Base-by-base conservation (phyloP, 2,888 invertebrate genomes). In the Eucera pruinosa region DNA sequence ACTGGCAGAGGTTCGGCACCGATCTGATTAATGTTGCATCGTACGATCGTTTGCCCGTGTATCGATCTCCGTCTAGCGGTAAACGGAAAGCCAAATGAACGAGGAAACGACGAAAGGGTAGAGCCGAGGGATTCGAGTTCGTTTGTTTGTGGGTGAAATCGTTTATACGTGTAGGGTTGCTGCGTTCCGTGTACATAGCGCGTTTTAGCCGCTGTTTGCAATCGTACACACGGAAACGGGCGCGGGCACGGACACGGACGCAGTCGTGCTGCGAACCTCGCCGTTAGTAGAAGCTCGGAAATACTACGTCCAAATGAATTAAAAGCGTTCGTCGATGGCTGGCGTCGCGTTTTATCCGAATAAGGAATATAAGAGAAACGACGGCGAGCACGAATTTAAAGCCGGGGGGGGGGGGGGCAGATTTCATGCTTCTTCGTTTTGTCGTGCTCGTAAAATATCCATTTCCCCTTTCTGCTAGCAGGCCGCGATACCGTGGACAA, bases 41-140 rank as follows among this genome's bases (percentile, higher is more conserved):
- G 78, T 79, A 54, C 73, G 81, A 84, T 84, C 82, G 82, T 86
- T 89, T 83, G 76, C 76, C 80, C 62, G 64, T 70, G 86, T 82
- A 77, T 85, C 78, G 81, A 80, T 87, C 86, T 83, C 72, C 65
- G 82, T 65, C 78, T 76, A 64, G 64, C 69, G 69, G 76, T 86
- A 89, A 88, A 90, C 89, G 87, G 89, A 89, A 90, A 89, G 81
- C 87, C 81, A 88, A 89, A 90, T 90, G 87, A 90, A 87, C 85
- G 86, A 69, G 75, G 78, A 61, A 64, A 36, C 55, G 64, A 39
- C 47, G 76, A 57, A 57, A 57, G 50, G 60, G 52, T 43, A 61
- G 62, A 36, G 36, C 41, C 45, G 55, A 33, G 61, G 27, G 61
- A 60, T 47, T 41, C 50, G 52, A 58, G 68, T 79, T 80, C 74